Conservation (phyloP, 2,797 vertebrate genomes). For the Hipposideros larvatus region DNA sequence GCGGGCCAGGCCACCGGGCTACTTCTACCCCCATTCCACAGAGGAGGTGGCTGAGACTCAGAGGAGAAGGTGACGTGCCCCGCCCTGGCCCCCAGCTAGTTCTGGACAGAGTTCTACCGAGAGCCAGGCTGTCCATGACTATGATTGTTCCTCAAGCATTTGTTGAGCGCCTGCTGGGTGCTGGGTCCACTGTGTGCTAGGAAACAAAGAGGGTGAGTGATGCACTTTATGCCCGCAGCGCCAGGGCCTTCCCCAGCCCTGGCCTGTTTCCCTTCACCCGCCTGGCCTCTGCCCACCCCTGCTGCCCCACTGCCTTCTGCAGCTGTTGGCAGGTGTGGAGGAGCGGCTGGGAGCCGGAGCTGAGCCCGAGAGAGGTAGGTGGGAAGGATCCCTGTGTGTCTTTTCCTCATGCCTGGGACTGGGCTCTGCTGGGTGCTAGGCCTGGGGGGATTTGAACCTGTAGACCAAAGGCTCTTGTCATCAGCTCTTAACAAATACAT, state of each 20-base stretch:
- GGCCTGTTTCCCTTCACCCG: background rate
- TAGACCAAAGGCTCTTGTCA: conserved; percentile 35
- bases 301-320: background rate
- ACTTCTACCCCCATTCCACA: background rate
- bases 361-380: background rate
- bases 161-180: background rate
- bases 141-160: background rate
- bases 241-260: background rate
- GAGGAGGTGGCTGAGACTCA: background rate
- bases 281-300: background rate
- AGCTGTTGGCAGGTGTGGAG: background rate
- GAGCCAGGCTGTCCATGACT: background rate
- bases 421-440: background rate
- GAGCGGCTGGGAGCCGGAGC: background rate
- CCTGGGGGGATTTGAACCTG: background rate
- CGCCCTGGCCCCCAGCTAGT: background rate
- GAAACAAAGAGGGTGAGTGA: background rate
- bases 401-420: background rate
- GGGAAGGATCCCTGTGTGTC: background rate
- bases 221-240: background rate
- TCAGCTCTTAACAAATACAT: background rate
- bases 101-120: background rate
- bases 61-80: background rate
- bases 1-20: background rate
- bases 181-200: conserved; percentile 31